These are phyloP conservation scores for Smittia sp. DNA, from an alignment of 2,888 invertebrate species.

Conservation along the genomic window DNA sequence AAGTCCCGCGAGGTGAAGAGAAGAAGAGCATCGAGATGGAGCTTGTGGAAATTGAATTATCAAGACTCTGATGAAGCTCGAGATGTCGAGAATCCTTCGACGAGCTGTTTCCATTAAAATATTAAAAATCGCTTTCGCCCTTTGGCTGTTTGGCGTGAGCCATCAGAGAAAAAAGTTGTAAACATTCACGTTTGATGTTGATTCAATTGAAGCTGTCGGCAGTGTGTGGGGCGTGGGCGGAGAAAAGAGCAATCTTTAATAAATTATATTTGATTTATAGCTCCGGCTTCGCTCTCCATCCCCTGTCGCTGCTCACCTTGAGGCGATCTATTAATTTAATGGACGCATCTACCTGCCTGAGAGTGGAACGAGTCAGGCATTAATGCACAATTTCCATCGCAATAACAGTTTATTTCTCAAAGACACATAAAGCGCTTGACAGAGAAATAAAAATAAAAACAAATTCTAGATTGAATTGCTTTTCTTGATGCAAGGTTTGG, in stretches of 20 bases:
- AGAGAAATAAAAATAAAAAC: background rate
- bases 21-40: background rate
- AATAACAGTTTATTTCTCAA: background rate
- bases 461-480: background rate
- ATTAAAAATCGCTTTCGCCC: background rate
- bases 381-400: background rate
- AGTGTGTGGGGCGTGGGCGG: background rate
- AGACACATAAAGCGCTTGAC: background rate
- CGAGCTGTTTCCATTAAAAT: background rate
- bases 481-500: too few relatives aligned
- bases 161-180: background rate
- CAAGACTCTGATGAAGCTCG: background rate
- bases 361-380: background rate
- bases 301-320: background rate
- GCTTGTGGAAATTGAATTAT: background rate
- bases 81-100: too few relatives aligned
- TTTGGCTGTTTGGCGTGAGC: background rate
- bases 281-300: background rate
- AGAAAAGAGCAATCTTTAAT: background rate
- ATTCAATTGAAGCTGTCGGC: background rate
- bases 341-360: conserved; percentile 26
- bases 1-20: background rate
- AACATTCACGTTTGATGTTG: background rate
- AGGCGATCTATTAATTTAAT: conserved; percentile 28
- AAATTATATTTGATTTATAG: background rate